These are phyloP conservation scores for Coenonympha glycerion DNA, from an alignment of 2,888 invertebrate species.

Conservation along the genomic window DNA sequence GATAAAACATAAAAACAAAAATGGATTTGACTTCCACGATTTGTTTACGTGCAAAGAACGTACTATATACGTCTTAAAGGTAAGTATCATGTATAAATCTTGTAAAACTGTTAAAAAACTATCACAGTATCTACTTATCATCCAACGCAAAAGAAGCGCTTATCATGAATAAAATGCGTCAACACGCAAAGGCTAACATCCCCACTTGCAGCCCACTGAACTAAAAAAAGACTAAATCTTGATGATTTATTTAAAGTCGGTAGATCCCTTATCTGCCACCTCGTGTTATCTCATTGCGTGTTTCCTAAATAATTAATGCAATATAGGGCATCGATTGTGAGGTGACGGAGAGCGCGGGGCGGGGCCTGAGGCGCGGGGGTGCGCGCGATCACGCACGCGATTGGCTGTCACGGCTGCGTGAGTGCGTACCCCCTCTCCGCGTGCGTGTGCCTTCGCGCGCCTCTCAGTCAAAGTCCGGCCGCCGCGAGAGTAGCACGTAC, in stretches of 20 bases:
- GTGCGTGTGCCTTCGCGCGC: slow-evolving; percentile 64
- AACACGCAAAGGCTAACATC: slow-evolving; percentile 34
- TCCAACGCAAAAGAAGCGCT: slow-evolving; percentile 36
- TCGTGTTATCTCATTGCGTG: slow-evolving; percentile 77
- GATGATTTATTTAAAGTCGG: slow-evolving; percentile 69
- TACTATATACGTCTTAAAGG: no score
- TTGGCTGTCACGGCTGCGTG: slow-evolving; percentile 72
- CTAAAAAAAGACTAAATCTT: slow-evolving; percentile 31
- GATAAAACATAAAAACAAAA: no score
- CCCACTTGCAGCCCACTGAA: slow-evolving; percentile 28
- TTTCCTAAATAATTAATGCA: slow-evolving; percentile 78
- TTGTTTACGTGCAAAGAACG: no score
- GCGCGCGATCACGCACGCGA: slow-evolving; percentile 74
- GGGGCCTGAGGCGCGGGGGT: slow-evolving; percentile 61
- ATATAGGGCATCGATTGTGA: slow-evolving; percentile 77
- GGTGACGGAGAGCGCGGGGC: slow-evolving; percentile 67
- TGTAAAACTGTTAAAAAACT: no score
- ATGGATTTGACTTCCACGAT: no score
- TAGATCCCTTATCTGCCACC: slow-evolving; percentile 73
- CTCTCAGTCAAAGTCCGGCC: slow-evolving; percentile 61
- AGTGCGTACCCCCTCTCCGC: slow-evolving; percentile 70
- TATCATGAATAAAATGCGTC: slow-evolving; percentile 56
- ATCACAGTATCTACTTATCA: no score
- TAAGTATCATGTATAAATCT: no score
- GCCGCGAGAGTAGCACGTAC: slow-evolving; percentile 51